Evolutionary conservation across 2,888 invertebrate species (phyloP).

Genomic region (Agriopis leucophaearia): DNA sequence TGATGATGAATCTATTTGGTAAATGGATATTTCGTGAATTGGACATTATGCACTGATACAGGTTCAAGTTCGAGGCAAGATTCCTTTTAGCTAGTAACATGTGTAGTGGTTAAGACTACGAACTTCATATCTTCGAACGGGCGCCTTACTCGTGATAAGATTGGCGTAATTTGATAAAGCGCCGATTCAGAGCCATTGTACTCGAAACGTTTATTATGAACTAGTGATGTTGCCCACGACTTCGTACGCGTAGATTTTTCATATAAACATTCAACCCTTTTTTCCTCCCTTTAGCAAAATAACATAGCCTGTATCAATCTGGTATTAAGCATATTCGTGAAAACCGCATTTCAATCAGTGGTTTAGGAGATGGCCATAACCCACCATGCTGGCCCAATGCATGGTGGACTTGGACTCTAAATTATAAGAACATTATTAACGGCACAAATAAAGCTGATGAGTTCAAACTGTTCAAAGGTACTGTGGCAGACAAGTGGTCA

Average conservation of each 20-base stretch:
- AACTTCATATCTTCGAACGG: slow-evolving; percentile 26
- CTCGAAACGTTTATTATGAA: slow-evolving; percentile 16
- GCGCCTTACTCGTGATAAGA: slow-evolving; percentile 40
- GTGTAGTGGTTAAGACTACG: slow-evolving; percentile 1
- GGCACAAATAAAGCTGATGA: slow-evolving; percentile 1
- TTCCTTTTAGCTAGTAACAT: not conserved
- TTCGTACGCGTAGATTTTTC: no score
- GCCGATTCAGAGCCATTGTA: slow-evolving; percentile 19
- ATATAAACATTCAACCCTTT: no score
- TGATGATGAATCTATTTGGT: no score
- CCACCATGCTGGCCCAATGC: no score
- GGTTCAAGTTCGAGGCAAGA: not conserved
- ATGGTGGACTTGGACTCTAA: not conserved
- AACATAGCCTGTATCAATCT: no score
- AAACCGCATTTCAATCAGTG: no score
- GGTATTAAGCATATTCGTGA: no score
- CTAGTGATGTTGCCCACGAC: no score
- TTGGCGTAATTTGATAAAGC: slow-evolving; percentile 45
- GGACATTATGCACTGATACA: not conserved
- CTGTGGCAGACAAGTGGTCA: slow-evolving; percentile 38
- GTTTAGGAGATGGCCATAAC: no score
- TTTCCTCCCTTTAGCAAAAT: no score
- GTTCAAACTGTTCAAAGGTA: slow-evolving; percentile 6
- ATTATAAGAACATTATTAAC: not conserved
- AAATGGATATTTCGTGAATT: no score